These are phyloP conservation scores for Drosophila subobscura DNA, from an alignment of 1,140 invertebrate species.

Conservation along the genomic window DNA sequence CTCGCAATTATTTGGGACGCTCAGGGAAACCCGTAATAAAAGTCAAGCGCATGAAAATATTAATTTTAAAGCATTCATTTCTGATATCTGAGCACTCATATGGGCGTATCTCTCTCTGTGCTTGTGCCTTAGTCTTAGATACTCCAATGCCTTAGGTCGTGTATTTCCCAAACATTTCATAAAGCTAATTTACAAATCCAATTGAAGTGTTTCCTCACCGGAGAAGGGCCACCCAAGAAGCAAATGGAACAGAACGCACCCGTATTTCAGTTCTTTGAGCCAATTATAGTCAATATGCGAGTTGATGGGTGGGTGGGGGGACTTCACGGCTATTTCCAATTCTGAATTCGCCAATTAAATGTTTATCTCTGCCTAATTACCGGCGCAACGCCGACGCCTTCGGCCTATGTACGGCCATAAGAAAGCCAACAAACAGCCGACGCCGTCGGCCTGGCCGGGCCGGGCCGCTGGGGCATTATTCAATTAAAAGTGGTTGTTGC, in stretches of 20 bases:
- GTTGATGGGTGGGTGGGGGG: conserved; percentile 12
- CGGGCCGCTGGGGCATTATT: conserved; percentile 67
- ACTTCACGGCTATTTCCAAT: conserved; percentile 58
- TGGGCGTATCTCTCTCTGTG: conserved; percentile 6
- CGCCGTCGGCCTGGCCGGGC: conserved; percentile 35
- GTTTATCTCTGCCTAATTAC: conserved; percentile 77
- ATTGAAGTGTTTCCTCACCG: background rate
- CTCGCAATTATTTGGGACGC: background rate
- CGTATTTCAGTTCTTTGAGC: conserved; percentile 46
- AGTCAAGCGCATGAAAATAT: conserved; percentile 25
- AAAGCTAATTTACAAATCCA: background rate
- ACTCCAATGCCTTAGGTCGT: background rate
- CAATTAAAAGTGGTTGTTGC: conserved; percentile 75
- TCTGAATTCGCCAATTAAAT: conserved; percentile 78
- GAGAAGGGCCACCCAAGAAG: conserved; percentile 30
- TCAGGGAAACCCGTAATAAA: conserved; percentile 1
- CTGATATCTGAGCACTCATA: background rate
- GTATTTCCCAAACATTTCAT: background rate
- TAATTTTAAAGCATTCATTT: conserved; percentile 15
- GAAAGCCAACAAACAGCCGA: conserved; percentile 34
- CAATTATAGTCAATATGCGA: conserved; percentile 63
- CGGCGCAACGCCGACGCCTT: conserved; percentile 36
- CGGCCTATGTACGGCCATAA: conserved; percentile 40
- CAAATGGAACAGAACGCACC: background rate
- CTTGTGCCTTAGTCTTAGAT: background rate